phyloP scores from a whole-genome alignment of 2,888 invertebrate species.

The Atrina japonica region DNA sequence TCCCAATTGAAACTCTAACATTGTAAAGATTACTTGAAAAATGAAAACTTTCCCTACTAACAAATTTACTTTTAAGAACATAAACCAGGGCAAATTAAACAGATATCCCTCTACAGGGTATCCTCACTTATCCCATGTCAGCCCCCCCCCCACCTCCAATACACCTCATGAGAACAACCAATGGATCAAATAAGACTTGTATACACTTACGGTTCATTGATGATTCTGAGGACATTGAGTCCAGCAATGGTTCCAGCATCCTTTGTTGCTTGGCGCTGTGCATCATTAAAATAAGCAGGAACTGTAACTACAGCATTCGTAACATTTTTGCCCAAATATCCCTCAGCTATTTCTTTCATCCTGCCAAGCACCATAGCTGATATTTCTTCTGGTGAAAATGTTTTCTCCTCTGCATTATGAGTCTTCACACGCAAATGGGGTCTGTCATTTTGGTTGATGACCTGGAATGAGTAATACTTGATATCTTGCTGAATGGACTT shows the following conservation, averaged over 20 bases:
- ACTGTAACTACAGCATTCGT: conserved; percentile 95
- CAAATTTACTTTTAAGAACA: too few species aligned
- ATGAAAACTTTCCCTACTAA: too few species aligned
- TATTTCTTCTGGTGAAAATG: conserved; percentile 98
- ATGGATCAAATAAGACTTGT: not conserved
- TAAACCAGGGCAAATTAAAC: too few species aligned
- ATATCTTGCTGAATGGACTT: conserved; percentile 95
- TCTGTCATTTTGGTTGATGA: conserved; percentile 92
- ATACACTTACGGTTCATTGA: conserved; percentile 88
- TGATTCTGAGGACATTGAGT: conserved; percentile 95
- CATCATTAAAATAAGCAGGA: conserved; percentile 99
- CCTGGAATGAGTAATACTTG: conserved; percentile 98
- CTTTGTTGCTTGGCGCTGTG: conserved; percentile 98
- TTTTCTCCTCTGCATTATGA: conserved; percentile 85
- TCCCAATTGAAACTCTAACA: too few species aligned
- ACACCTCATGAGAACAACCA: too few species aligned
- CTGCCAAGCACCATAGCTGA: conserved; percentile 98
- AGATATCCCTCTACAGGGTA: too few species aligned
- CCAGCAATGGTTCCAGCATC: conserved; percentile 98
- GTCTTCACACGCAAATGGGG: conserved; percentile 90
- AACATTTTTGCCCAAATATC: conserved; percentile 95
- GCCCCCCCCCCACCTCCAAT: too few species aligned
- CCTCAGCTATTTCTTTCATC: conserved; percentile 99
- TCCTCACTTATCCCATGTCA: too few species aligned
- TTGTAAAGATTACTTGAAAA: too few species aligned